These are phyloP conservation scores for Cheilosia soror DNA, from an alignment of 2,888 invertebrate species.

Conservation along the genomic window DNA sequence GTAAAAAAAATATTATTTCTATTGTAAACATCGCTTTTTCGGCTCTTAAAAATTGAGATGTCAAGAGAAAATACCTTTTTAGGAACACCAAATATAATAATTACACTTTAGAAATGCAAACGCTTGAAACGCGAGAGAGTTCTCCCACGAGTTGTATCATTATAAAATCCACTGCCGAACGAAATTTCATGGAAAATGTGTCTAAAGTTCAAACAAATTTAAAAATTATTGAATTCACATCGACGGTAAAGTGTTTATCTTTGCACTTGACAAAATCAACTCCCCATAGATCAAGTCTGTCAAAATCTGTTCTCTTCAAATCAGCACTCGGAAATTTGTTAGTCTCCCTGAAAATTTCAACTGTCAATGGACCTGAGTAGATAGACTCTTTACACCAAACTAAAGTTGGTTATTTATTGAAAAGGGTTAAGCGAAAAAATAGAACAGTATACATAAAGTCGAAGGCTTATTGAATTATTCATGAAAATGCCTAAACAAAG, in stretches of 20 bases:
- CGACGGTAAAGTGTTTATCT: neutral
- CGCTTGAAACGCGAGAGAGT: no score
- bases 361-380: constrained; percentile 11
- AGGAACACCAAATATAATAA: no score
- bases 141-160: no score
- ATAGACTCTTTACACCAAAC: neutral
- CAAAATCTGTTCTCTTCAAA: neutral
- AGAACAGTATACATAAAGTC: constrained; percentile 26
- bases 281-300: neutral
- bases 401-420: constrained; percentile 8
- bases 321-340: neutral
- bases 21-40: no score
- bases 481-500: constrained; percentile 38
- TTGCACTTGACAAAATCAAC: neutral
- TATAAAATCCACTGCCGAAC: no score
- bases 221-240: neutral
- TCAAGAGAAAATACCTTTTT: no score
- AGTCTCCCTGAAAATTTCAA: neutral
- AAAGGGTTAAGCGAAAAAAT: constrained; percentile 30
- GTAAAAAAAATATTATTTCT: no score
- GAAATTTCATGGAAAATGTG: no score
- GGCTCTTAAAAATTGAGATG: no score
- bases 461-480: constrained; percentile 47
- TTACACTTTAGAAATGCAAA: no score
- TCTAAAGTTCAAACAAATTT: neutral